Base-by-base conservation (phyloP, 2,888 invertebrate genomes). In the Antheraea assamensis region DNA sequence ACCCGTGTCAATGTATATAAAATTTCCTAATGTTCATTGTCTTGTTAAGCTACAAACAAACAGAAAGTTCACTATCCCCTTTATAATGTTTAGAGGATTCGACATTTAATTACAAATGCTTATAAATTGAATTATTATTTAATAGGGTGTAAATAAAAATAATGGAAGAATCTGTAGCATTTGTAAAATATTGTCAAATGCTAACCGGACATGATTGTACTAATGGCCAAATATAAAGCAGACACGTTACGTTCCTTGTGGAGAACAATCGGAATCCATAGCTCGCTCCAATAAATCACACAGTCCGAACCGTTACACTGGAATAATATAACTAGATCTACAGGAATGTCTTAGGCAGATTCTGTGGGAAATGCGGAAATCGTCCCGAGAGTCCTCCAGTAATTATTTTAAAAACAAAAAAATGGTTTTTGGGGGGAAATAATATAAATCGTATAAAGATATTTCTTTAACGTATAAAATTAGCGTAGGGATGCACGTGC, bases 281-380 rank as follows among this genome's bases (percentile, higher is more conserved):
- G 75, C 77, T 77, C 79, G 82, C 79, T 80, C 79, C 82, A 78
- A 80, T 79, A 82, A 82, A 83, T 82, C 78, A 79, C 77, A 77
- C 81, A 74, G 79, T 78, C 71, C 75, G 47, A n/a, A 74, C 78
- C 42, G 52, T 70, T 55, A n/a, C 55, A 52, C 55, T 42, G 24
- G 70, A 42, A 68, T 52, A 73, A 55, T 70, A 42, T 31, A 73
- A 42, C 73, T 21, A 58, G 68, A 72, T 55, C 52, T 15, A 68
- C 31, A 68, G 66, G 66, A 49, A 52, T 52, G 61, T 64, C 17
- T 64, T 64, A 64, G 17, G 61, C 30, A 64, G 27, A 30, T 64
- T 64, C 61, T 19, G 17, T 7, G 27, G 13, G 30, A 64, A 15
- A 64, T 64, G 30, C 61, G 61, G 30, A 64, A 64, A 30, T 64